Conservation (phyloP, 1,140 invertebrate species). For the Camponotus vicinus region DNA sequence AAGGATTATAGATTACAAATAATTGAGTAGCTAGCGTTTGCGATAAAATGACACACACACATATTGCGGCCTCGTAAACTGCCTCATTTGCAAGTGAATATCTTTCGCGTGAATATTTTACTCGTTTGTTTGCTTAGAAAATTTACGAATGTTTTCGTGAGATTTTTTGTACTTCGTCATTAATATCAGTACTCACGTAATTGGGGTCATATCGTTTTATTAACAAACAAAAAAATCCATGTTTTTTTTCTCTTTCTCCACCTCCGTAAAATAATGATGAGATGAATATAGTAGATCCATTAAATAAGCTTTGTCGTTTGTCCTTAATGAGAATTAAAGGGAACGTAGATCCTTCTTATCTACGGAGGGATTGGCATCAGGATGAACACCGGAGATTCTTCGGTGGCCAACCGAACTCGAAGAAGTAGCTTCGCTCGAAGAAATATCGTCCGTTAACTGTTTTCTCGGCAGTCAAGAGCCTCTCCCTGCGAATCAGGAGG, state of each 20-base stretch:
- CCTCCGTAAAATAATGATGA: neutral
- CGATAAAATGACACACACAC: neutral
- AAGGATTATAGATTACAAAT: neutral
- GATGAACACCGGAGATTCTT: constrained; percentile 29
- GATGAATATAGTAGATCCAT: constrained; percentile 41
- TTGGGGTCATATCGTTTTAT: neutral
- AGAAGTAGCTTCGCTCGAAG: constrained; percentile 32
- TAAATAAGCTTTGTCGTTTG: constrained; percentile 60
- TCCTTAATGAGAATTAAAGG: constrained; percentile 64
- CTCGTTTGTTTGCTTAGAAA: constrained; percentile 17
- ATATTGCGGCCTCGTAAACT: neutral
- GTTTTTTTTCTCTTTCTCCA: neutral
- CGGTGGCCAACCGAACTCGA: constrained; percentile 13
- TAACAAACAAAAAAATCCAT: neutral
- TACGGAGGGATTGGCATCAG: constrained; percentile 35
- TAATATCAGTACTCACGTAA: neutral
- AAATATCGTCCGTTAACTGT: constrained; percentile 71
- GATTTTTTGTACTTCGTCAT: neutral
- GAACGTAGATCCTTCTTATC: constrained; percentile 52
- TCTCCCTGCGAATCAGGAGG: constrained; percentile 32
- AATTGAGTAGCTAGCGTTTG: neutral
- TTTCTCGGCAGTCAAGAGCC: constrained; percentile 63
- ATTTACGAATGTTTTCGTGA: neutral
- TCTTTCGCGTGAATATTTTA: neutral
- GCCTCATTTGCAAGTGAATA: neutral